A percentile compares a stretch with the other conserved stretches of the same genome.
Conservation (phyloP, 2,113 vertebrate species). For the Mus pahari region DNA sequence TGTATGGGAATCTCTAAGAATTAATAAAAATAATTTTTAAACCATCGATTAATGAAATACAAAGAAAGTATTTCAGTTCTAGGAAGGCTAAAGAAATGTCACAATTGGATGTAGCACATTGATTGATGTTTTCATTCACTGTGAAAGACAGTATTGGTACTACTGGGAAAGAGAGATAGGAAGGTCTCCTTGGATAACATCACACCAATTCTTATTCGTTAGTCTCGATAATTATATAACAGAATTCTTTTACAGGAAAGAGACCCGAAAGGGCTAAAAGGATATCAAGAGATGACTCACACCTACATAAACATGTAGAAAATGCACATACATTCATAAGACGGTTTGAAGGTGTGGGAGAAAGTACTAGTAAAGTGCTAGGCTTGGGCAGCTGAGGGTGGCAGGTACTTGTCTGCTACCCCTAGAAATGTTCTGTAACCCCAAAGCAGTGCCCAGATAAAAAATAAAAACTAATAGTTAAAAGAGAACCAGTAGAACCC, state of each 20-base stretch:
- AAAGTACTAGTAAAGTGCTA: background rate
- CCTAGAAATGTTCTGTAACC: background rate
- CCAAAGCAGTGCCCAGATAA: background rate
- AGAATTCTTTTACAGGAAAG: background rate
- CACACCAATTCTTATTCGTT: background rate
- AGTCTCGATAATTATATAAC: background rate
- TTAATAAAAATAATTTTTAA: background rate
- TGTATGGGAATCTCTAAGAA: background rate
- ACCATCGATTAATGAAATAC: background rate
- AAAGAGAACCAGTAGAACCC: background rate
- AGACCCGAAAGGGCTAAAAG: background rate
- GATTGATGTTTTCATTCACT: background rate
- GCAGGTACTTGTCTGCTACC: background rate
- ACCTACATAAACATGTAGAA: background rate
- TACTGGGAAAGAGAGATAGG: background rate
- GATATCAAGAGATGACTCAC: background rate
- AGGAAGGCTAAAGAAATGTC: background rate
- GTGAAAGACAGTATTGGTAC: background rate
- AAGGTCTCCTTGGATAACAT: background rate
- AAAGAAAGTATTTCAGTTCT: background rate
- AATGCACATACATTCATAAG: background rate
- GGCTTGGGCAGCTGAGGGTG: background rate
- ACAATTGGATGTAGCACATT: background rate
- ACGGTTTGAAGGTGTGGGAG: too few relatives aligned
- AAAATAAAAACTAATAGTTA: background rate